Conservation (phyloP, 2,888 invertebrate species). For the Caenorhabditis sp. region DNA sequence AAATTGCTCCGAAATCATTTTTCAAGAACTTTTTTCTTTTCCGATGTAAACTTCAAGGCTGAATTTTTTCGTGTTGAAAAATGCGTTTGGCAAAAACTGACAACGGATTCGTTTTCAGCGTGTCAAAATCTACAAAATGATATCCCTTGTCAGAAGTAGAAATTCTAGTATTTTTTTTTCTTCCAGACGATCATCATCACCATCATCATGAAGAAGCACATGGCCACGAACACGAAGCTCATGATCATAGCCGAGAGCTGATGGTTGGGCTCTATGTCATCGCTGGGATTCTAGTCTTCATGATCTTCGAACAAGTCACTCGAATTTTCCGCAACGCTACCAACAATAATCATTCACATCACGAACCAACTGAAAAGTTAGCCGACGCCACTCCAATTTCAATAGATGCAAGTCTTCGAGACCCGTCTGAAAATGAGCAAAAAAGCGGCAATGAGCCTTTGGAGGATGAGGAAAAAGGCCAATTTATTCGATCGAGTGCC, state of each 20-base stretch:
- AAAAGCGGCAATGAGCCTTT: conserved; percentile 1
- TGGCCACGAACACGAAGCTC: conserved; percentile 6
- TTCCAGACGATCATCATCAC: conserved; percentile 73
- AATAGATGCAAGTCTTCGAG: too few species aligned
- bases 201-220: conserved; percentile 3
- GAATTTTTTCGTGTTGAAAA: too few species aligned
- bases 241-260: conserved; percentile 28
- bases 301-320: conserved; percentile 84
- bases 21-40: too few species aligned
- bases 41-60: too few species aligned
- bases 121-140: too few species aligned
- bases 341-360: conserved; percentile 71
- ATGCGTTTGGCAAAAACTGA: too few species aligned
- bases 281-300: conserved; percentile 59
- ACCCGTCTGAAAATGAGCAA: not conserved
- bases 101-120: too few species aligned
- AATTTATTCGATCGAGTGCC: conserved; percentile 76
- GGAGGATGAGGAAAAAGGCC: conserved; percentile 14
- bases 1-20: too few species aligned
- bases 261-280: conserved; percentile 24
- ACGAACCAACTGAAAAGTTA: too few species aligned
- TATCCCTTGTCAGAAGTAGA: too few species aligned
- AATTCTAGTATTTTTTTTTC: too few species aligned
- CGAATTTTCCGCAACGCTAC: conserved; percentile 80
- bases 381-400: too few species aligned